phyloP scores from a whole-genome alignment of 2,797 vertebrate genomes.

The Podarcis lilfordi region DNA sequence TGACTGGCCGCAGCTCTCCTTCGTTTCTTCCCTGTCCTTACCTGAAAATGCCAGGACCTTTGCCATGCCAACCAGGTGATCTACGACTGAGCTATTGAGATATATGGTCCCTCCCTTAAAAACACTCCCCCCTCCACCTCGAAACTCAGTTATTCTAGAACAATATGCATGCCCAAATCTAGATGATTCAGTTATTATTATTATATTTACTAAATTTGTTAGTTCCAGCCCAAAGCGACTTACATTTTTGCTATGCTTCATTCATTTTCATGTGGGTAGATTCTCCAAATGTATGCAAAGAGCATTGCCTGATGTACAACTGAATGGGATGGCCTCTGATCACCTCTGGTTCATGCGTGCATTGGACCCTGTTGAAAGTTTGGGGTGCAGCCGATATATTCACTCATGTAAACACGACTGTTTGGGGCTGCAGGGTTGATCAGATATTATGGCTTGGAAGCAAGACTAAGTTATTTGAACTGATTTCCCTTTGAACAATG shows the following conservation, averaged over 20 bases:
- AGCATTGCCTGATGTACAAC: neutral
- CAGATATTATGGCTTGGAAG: neutral
- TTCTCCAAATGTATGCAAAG: neutral
- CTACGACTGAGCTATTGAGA: no score
- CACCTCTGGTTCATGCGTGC: neutral
- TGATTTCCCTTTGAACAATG: neutral
- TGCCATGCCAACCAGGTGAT: no score
- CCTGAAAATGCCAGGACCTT: no score
- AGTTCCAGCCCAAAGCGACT: no score
- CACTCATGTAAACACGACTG: neutral
- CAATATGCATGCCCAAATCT: constrained; percentile 21
- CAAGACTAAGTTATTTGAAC: neutral
- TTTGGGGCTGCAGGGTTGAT: constrained; percentile 12
- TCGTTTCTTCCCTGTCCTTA: no score
- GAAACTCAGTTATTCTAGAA: constrained; percentile 43
- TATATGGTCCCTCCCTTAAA: no score
- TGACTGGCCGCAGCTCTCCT: no score
- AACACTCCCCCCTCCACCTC: no score
- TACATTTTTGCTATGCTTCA: neutral
- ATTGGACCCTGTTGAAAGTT: neutral
- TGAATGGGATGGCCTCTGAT: neutral
- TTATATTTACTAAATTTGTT: no score
- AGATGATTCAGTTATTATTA: neutral
- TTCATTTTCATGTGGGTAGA: neutral
- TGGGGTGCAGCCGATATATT: neutral